A percentile compares a stretch with the other conserved stretches of the same genome.
Conservation (phyloP, 2,888 invertebrate species). For the Napeogenes sylphis region DNA sequence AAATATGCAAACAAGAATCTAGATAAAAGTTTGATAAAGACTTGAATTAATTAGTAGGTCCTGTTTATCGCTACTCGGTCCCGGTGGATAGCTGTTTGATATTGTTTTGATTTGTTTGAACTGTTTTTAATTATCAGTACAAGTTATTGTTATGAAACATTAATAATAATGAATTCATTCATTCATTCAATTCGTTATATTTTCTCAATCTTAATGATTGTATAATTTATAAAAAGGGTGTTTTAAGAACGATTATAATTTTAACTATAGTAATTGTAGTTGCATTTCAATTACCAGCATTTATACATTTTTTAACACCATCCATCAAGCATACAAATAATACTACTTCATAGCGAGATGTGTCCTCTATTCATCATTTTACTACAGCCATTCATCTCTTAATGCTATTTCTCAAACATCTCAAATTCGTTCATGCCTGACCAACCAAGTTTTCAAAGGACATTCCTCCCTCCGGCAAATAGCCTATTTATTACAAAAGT, state of each 20-base stretch:
- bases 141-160: constrained; percentile 2
- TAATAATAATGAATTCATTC: neutral
- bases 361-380: too few relatives aligned
- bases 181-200: too few relatives aligned
- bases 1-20: constrained; percentile 22
- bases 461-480: constrained; percentile 27
- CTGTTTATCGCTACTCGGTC: constrained; percentile 16
- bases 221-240: too few relatives aligned
- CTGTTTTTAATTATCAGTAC: constrained; percentile 1
- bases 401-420: neutral
- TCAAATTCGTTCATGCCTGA: constrained; percentile 25
- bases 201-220: too few relatives aligned
- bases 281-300: too few relatives aligned
- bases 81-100: constrained; percentile 20
- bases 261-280: too few relatives aligned
- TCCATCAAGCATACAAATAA: too few relatives aligned
- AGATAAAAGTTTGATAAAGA: constrained; percentile 22
- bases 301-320: too few relatives aligned
- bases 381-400: neutral
- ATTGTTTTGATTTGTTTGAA: constrained; percentile 19
- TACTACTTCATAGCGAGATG: too few relatives aligned
- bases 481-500: constrained; percentile 28
- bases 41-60: constrained; percentile 21
- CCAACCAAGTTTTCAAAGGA: constrained; percentile 27
- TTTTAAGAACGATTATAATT: too few relatives aligned